These are phyloP conservation scores for Dusona sp. DNA, from an alignment of 2,888 invertebrate species.

Conservation along the genomic window DNA sequence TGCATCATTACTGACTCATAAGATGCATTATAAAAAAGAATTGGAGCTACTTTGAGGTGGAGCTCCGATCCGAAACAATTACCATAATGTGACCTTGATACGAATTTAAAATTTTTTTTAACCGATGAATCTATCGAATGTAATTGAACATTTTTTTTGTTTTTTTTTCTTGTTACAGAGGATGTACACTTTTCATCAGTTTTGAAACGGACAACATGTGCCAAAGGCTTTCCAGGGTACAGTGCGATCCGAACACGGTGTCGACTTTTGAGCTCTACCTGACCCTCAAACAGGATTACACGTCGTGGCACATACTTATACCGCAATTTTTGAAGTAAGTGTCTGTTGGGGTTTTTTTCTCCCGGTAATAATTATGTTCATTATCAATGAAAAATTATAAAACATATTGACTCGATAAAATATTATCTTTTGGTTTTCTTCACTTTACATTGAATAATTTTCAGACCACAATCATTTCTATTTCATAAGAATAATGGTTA, in stretches of 20 bases:
- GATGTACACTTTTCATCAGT: slow-evolving; percentile 94
- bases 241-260: slow-evolving; percentile 94
- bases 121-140: not conserved
- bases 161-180: slow-evolving; percentile 84
- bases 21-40: too few species aligned
- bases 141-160: slow-evolving; percentile 30
- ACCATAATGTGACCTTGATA: too few species aligned
- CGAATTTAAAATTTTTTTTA: too few species aligned
- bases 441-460: not conserved
- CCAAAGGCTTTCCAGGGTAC: slow-evolving; percentile 92
- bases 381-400: not conserved
- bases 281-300: slow-evolving; percentile 93
- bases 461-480: not conserved
- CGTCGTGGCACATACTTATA: slow-evolving; percentile 94
- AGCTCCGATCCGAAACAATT: too few species aligned
- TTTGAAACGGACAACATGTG: slow-evolving; percentile 90
- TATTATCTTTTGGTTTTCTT: not conserved
- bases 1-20: too few species aligned
- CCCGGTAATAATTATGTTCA: not conserved
- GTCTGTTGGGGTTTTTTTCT: slow-evolving; percentile 34
- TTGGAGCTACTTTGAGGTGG: too few species aligned
- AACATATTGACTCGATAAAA: not conserved
- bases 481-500: too few species aligned
- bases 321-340: slow-evolving; percentile 96
- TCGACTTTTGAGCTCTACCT: slow-evolving; percentile 96